These are phyloP conservation scores for Uromys caudimaculatus DNA, from an alignment of 2,797 vertebrate species.

Conservation along the genomic window DNA sequence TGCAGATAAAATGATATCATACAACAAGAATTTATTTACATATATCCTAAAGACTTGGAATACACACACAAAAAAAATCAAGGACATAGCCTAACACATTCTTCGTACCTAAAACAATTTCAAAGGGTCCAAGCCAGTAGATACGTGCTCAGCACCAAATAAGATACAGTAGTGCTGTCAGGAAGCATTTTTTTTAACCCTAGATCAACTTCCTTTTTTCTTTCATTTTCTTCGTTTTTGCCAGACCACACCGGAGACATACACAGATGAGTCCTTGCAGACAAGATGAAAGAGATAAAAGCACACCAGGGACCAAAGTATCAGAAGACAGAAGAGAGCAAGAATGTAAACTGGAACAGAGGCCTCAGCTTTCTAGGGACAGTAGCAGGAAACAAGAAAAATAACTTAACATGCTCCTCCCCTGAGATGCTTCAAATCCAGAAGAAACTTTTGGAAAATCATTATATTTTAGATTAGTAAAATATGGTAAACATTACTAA, in stretches of 20 bases:
- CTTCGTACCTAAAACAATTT: conserved; percentile 51
- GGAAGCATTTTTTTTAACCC: conserved; percentile 17
- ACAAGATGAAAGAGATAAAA: conserved; percentile 62
- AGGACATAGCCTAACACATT: neutral
- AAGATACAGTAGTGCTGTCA: neutral
- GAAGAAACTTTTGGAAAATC: neutral
- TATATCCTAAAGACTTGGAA: neutral
- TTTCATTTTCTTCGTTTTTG: neutral
- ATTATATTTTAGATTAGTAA: conserved; percentile 44
- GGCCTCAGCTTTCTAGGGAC: neutral
- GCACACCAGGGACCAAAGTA: conserved; percentile 56
- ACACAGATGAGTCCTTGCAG: conserved; percentile 33
- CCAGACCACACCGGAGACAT: neutral
- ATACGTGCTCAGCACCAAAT: neutral
- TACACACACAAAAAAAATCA: neutral
- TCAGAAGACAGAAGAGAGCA: neutral
- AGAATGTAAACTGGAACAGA: conserved; percentile 42
- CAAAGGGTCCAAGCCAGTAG: conserved; percentile 18
- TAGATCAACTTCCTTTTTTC: neutral
- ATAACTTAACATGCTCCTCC: neutral
- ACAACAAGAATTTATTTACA: conserved; percentile 3
- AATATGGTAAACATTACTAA: neutral
- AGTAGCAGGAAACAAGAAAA: conserved; percentile 26
- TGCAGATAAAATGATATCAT: neutral
- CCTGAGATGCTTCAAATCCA: neutral